Percentiles rank a stretch among this genome's conserved stretches.
Conservation (phyloP, 2,113 vertebrate genomes). For the Chiloscyllium plagiosum region DNA sequence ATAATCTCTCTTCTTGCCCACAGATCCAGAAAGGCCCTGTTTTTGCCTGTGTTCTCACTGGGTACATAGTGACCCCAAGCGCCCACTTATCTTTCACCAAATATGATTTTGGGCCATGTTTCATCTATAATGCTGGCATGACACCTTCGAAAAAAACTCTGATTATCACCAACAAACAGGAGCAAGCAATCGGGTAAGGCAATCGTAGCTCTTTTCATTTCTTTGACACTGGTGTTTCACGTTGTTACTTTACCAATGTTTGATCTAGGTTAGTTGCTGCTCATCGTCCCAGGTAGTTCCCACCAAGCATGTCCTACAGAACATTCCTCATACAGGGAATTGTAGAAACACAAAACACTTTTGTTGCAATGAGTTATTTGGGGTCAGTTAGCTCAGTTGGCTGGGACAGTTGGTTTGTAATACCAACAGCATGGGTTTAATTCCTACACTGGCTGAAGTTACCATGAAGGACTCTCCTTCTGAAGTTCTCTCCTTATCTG, state of each 20-base stretch:
- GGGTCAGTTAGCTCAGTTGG: too few species aligned
- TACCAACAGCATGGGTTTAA: too few species aligned
- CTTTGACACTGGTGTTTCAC: neutral
- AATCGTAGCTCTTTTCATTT: neutral
- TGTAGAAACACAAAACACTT: neutral
- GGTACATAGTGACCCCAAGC: conserved; percentile 52
- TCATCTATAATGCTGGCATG: conserved; percentile 66
- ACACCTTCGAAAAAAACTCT: conserved; percentile 53
- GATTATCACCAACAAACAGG: conserved; percentile 65
- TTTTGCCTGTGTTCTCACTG: conserved; percentile 57
- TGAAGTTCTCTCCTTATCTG: too few species aligned
- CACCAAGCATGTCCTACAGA: neutral
- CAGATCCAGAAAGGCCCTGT: conserved; percentile 69
- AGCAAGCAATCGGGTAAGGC: conserved; percentile 58
- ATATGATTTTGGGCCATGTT: conserved; percentile 73
- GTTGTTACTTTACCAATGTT: neutral
- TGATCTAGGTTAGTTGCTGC: neutral
- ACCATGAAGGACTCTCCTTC: too few species aligned
- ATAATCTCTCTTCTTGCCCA: neutral
- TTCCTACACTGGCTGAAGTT: too few species aligned
- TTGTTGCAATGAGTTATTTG: neutral
- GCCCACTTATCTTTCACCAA: conserved; percentile 73
- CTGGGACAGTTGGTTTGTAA: too few species aligned
- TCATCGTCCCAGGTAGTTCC: neutral
- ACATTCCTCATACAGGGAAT: neutral